Conservation (phyloP, 2,113 vertebrate species). For the Chaetodon auriga region DNA sequence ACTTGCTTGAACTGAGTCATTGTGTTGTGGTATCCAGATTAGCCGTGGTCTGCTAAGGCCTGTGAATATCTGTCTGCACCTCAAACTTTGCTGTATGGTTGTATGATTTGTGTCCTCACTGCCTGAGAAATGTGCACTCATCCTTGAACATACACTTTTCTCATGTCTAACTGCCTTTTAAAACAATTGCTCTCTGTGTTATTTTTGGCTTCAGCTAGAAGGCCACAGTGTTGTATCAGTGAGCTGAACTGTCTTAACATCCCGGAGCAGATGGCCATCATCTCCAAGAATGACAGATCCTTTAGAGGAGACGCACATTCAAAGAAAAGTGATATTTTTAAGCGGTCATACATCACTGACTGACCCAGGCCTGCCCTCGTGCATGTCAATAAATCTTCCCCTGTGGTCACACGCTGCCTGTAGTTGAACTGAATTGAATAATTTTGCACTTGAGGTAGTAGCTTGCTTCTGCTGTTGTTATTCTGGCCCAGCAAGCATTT, state of each 20-base stretch:
- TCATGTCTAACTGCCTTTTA: too few relatives aligned
- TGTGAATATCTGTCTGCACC: not conserved
- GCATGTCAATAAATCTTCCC: slow-evolving; percentile 14
- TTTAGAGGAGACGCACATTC: not conserved
- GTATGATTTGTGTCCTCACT: not conserved
- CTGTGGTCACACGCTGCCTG: slow-evolving; percentile 13
- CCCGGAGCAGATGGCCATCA: not conserved
- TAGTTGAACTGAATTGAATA: slow-evolving; percentile 21
- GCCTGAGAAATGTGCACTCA: not conserved
- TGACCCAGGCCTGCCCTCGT: not conserved
- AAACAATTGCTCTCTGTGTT: not conserved
- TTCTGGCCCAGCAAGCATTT: slow-evolving; percentile 4
- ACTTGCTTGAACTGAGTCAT: not conserved
- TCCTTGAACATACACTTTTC: not conserved
- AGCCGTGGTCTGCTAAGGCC: too few relatives aligned
- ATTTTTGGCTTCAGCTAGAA: not conserved
- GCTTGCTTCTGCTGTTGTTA: slow-evolving; percentile 16
- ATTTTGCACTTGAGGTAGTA: slow-evolving; percentile 28
- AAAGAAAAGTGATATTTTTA: slow-evolving; percentile 19
- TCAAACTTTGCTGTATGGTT: not conserved
- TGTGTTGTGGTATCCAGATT: too few relatives aligned
- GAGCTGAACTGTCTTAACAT: not conserved
- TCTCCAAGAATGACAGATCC: slow-evolving; percentile 1
- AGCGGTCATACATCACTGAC: slow-evolving; percentile 27
- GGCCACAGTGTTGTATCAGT: not conserved